These are phyloP conservation scores for Rhingia rostrata DNA, from an alignment of 2,888 invertebrate genomes.

Conservation along the genomic window DNA sequence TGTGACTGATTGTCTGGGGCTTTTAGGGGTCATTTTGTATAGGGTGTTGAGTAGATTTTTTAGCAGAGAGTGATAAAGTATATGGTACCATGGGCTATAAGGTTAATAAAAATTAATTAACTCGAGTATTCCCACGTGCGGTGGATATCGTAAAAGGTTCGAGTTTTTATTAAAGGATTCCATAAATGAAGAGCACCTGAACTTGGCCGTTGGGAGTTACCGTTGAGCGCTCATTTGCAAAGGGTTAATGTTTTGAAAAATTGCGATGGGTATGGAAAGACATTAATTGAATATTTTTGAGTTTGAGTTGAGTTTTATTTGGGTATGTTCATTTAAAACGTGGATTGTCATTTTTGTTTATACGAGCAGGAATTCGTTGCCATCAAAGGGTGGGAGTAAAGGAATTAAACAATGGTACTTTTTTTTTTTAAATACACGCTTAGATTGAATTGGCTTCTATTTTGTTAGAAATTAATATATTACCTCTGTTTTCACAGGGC, in stretches of 20 bases:
- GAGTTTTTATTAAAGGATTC: background rate
- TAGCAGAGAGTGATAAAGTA: slow-evolving; percentile 17
- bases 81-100: slow-evolving; percentile 47
- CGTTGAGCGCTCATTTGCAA: background rate
- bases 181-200: background rate
- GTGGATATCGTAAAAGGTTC: slow-evolving; percentile 24
- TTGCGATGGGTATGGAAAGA: background rate
- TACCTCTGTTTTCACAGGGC: no score
- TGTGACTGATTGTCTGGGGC: background rate
- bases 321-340: no score
- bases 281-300: background rate
- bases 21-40: background rate
- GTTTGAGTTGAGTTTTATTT: background rate
- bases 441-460: no score
- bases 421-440: background rate
- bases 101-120: slow-evolving; percentile 63
- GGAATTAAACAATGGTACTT: background rate
- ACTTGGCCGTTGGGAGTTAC: background rate
- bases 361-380: background rate
- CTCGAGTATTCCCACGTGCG: slow-evolving; percentile 38
- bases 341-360: no score
- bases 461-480: no score
- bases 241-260: background rate
- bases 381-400: background rate
- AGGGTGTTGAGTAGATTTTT: slow-evolving; percentile 29